Conservation (phyloP, 2,113 vertebrate species). For the Oncorhynchus masou region DNA sequence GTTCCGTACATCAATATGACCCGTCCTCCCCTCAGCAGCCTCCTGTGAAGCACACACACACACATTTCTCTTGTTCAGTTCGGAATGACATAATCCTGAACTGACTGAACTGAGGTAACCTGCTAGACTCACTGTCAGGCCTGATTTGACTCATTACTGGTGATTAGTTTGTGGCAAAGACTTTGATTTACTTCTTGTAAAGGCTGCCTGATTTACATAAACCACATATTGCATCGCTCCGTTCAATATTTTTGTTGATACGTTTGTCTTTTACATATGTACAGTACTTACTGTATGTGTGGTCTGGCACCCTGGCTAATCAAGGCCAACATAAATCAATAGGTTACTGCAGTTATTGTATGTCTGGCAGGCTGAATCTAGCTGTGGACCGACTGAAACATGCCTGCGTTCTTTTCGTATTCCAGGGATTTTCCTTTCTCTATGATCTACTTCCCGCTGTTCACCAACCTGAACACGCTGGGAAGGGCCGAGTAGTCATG, state of each 20-base stretch:
- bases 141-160: slow-evolving; percentile 15
- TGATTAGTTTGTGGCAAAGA: not conserved
- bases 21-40: too few species aligned
- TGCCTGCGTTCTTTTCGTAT: slow-evolving; percentile 2
- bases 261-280: too few species aligned
- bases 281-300: not conserved
- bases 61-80: not conserved
- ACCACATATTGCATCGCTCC: not conserved
- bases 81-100: slow-evolving; percentile 2
- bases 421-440: slow-evolving; percentile 81
- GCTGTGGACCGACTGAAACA: slow-evolving; percentile 9
- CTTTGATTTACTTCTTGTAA: not conserved
- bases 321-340: too few species aligned
- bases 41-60: not conserved
- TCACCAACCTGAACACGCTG: slow-evolving; percentile 78
- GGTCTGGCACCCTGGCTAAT: not conserved
- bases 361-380: too few species aligned
- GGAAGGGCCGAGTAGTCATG: slow-evolving; percentile 32
- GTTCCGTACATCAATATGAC: too few species aligned
- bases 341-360: too few species aligned
- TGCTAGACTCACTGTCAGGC: slow-evolving; percentile 17
- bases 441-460: slow-evolving; percentile 83
- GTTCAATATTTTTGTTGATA: not conserved
- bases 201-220: not conserved
- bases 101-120: slow-evolving; percentile 16